Conservation (phyloP, 2,113 vertebrate species). For the Meriones unguiculatus region DNA sequence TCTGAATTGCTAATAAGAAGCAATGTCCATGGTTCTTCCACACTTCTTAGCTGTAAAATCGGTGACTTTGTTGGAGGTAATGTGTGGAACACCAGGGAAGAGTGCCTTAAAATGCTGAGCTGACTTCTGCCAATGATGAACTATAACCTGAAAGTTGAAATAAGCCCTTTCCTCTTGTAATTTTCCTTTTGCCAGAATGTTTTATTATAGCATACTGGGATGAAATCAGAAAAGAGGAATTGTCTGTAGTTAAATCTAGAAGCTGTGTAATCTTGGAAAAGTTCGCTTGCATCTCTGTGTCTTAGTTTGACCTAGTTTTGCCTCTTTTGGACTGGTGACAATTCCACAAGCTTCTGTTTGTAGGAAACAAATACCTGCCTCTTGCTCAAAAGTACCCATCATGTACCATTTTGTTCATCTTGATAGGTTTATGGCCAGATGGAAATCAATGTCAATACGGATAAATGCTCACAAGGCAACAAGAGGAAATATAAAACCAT, state of each 20-base stretch:
- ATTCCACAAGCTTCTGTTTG: background rate
- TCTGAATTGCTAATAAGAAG: background rate
- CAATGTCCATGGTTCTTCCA: background rate
- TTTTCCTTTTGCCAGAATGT: background rate
- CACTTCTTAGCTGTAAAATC: background rate
- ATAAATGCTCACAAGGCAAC: constrained; percentile 50
- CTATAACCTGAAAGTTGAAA: background rate
- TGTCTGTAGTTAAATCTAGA: background rate
- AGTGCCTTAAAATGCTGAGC: background rate
- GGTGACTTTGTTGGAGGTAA: background rate
- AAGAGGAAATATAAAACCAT: constrained; percentile 69
- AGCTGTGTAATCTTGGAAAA: background rate
- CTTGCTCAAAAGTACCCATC: background rate
- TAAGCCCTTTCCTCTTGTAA: background rate
- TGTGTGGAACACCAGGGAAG: background rate
- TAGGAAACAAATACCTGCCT: background rate
- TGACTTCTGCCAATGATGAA: background rate
- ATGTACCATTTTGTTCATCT: constrained; percentile 39
- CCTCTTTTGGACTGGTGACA: background rate
- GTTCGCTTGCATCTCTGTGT: background rate
- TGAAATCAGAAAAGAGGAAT: background rate
- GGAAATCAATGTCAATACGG: constrained; percentile 60
- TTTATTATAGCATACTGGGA: background rate
- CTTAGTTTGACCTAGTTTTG: background rate
- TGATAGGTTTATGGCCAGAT: background rate